Evolutionary conservation across 92 coral and sea anemone species (phyloP), one percentile per base, ranked within the genome.

Genomic region (Palythoa heliodiscus): DNA sequence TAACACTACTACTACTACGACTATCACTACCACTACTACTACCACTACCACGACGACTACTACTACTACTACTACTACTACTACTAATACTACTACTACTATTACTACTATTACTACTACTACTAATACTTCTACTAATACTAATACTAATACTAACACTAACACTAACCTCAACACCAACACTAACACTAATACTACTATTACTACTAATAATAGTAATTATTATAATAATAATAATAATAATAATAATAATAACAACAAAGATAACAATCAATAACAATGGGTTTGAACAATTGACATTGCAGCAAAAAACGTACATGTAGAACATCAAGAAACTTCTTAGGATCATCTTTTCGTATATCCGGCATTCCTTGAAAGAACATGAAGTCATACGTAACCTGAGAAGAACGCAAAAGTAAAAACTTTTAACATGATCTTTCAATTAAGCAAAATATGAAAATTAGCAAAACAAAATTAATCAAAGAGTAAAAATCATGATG

Each of bases 281-380:
- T 11, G 7, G n/a, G 22, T 19, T 19, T 19, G 12, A 19, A 64
- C 25, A 64, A 0, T 69, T 25, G 58, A 22, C 11, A 17, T 17
- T 47, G 35, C 8, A 23, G 2, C 52, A 53, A 37, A 63, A 9
- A 11, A 83, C 97, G 72, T 81, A 92, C 98, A 77, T 94, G 98
- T 35, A 94, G 69, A 47, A 95, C 90, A 75, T 92, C 95, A 12
- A 94, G 86, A 60, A 88, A 94, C 70, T 92, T 92, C 91, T 94
- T 94, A 2, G 98, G 98, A 67, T 94, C 98, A 38, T 94, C 91
- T 87, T 92, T 90, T 37, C 93, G 74, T n/a, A 94, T 93, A 50
- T 94, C 98, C 50, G 98, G 98, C 98, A 94, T 92, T 77, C 98
- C 98, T 94, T 94, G 98, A 57, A 94, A 71, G 68, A 92, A 88